Evolutionary conservation across 2,113 vertebrate species (phyloP).

Genomic region (Otus sunia): DNA sequence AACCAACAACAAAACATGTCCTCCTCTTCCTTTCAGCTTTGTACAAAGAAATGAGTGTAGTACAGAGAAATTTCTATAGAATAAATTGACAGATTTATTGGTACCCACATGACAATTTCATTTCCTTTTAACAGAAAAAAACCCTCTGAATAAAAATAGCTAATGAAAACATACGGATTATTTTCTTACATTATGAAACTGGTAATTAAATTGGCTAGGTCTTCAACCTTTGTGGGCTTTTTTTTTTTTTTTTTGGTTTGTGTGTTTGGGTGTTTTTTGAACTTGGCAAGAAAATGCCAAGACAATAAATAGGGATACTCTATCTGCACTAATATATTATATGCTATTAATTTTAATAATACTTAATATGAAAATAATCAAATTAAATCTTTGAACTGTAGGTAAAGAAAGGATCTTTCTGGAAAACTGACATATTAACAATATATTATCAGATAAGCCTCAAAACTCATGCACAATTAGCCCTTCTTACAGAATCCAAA

Average conservation of each 20-base stretch:
- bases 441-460: not conserved
- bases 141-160: not conserved
- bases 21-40: not conserved
- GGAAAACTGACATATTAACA: not conserved
- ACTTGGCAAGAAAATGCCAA: not conserved
- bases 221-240: not conserved
- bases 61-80: not conserved
- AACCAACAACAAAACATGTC: not conserved
- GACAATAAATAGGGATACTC: not conserved
- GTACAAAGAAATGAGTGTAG: not conserved
- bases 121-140: not conserved
- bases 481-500: not conserved
- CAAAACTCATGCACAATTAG: not conserved
- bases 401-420: not conserved
- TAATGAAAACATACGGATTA: not conserved
- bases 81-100: not conserved
- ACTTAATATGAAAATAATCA: not conserved
- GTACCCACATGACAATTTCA: not conserved
- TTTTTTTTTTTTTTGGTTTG: too few species aligned
- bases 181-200: not conserved
- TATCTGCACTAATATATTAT: not conserved
- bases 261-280: not conserved
- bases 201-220: not conserved
- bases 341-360: not conserved
- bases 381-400: not conserved